Evolutionary conservation across 1,140 invertebrate species (phyloP).

Genomic region (Berghia stephanieae): DNA sequence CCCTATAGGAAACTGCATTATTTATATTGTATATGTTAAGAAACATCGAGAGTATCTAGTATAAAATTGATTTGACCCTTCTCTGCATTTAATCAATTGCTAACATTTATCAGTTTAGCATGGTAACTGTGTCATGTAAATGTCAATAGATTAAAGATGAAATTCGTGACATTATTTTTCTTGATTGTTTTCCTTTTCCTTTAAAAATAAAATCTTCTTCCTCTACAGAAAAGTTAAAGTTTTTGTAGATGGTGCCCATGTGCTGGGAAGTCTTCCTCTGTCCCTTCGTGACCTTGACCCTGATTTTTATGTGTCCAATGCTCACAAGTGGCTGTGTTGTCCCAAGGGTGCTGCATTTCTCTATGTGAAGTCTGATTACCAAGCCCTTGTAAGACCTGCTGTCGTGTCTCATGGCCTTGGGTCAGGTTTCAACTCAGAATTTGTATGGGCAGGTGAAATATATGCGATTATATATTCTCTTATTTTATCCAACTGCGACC

Average conservation of each 20-base stretch:
- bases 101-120: neutral
- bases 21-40: too few relatives aligned
- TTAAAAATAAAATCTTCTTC: constrained; percentile 1
- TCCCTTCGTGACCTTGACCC: constrained; percentile 47
- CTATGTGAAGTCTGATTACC: constrained; percentile 55
- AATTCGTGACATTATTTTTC: neutral
- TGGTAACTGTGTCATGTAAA: neutral
- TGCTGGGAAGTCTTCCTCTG: constrained; percentile 52
- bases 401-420: constrained; percentile 65
- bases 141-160: neutral
- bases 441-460: constrained; percentile 65
- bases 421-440: constrained; percentile 63
- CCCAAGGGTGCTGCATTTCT: constrained; percentile 63
- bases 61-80: too few relatives aligned
- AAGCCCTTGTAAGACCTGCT: constrained; percentile 49
- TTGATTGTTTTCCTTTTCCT: neutral
- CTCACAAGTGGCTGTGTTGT: constrained; percentile 65
- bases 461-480: too few relatives aligned
- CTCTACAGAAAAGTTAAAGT: constrained; percentile 54
- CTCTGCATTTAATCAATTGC: neutral
- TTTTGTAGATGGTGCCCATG: constrained; percentile 65
- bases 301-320: constrained; percentile 64
- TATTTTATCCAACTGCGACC: too few relatives aligned
- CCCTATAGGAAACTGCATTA: too few relatives aligned
- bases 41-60: too few relatives aligned